Evolutionary conservation across 2,113 vertebrate species (phyloP).

Genomic region (Rutilus rutilus): DNA sequence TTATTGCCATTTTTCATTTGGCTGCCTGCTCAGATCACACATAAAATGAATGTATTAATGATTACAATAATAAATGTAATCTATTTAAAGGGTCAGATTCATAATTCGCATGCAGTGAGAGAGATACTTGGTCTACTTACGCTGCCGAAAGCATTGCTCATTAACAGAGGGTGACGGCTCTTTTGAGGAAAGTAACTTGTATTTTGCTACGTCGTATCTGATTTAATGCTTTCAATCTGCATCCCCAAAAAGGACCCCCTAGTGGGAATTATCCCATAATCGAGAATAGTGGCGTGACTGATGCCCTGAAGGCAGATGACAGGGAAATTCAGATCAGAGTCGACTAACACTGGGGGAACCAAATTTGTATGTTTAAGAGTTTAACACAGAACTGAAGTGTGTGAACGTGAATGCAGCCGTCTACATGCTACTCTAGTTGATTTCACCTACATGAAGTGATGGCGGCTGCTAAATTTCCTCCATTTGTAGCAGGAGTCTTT

Average conservation of each 20-base stretch:
- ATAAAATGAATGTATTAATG: neutral
- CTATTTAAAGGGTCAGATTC: slow-evolving; percentile 15
- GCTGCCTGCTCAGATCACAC: slow-evolving; percentile 12
- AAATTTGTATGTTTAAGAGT: neutral
- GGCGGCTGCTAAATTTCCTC: neutral
- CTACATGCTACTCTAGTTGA: neutral
- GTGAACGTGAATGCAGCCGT: neutral
- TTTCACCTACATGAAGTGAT: neutral
- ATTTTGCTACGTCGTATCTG: neutral
- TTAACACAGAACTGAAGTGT: neutral
- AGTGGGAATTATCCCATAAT: neutral
- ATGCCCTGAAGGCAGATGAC: slow-evolving; percentile 5
- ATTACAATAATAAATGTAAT: slow-evolving; percentile 27
- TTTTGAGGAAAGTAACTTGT: neutral
- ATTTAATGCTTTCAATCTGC: neutral
- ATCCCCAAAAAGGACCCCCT: neutral
- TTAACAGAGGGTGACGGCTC: too few relatives aligned
- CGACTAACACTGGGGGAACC: neutral
- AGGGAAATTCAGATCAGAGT: neutral
- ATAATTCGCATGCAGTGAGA: neutral
- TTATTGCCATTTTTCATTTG: neutral
- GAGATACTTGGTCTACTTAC: neutral
- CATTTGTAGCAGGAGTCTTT: neutral
- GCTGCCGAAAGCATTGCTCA: too few relatives aligned
- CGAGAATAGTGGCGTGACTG: neutral